A percentile compares a stretch with the other conserved stretches of the same genome.
Conservation (phyloP, 2,113 vertebrate species). For the Lagopus muta region DNA sequence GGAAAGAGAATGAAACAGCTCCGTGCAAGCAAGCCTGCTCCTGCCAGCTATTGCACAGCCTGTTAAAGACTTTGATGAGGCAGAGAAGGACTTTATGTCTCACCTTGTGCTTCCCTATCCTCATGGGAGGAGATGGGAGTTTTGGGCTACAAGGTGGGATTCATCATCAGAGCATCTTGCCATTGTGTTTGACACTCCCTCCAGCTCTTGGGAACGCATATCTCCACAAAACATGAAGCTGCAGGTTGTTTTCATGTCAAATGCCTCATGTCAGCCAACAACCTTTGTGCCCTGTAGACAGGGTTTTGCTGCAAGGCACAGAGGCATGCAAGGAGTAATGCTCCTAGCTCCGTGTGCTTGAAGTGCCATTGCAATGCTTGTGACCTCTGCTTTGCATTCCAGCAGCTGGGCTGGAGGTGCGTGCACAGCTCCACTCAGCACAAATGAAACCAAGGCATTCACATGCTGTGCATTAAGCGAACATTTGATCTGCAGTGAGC, state of each 20-base stretch:
- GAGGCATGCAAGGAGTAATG: background rate
- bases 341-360: background rate
- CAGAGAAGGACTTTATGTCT: background rate
- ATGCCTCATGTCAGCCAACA: background rate
- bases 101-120: background rate
- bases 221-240: background rate
- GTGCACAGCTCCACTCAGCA: background rate
- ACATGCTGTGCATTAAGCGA: constrained; percentile 43
- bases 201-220: background rate
- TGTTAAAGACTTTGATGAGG: background rate
- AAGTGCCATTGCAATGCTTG: background rate
- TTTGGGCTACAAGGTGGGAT: background rate
- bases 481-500: constrained; percentile 15
- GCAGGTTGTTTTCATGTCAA: background rate
- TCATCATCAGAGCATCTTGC: background rate
- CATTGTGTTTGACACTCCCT: background rate
- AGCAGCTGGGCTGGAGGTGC: background rate
- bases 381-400: accelerated
- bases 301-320: background rate
- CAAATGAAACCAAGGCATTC: constrained; percentile 59
- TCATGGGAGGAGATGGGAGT: background rate
- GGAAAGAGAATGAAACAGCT: background rate
- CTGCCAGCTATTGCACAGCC: background rate
- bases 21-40: background rate
- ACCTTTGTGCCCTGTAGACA: background rate